Percentiles rank a stretch among this genome's conserved stretches.
phyloP scores from a whole-genome alignment of 2,888 invertebrate genomes.

The Drosophila suboccidentalis region DNA sequence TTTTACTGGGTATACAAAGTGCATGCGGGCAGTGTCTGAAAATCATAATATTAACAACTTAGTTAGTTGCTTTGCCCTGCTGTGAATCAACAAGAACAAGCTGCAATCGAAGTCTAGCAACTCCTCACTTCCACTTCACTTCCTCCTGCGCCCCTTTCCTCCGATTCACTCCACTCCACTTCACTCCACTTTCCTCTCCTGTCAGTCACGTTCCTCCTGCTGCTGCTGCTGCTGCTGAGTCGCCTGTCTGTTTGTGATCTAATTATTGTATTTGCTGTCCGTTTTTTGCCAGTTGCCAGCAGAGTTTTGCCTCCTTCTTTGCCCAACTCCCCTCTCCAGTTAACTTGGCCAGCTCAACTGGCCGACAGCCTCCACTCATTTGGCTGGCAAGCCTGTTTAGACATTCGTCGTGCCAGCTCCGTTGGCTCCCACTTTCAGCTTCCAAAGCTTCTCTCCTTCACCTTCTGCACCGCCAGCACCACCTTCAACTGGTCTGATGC shows the following conservation, averaged over 20 bases:
- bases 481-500: slow-evolving; percentile 14
- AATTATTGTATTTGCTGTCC: slow-evolving; percentile 79
- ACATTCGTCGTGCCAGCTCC: slow-evolving; percentile 55
- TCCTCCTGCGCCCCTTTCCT: slow-evolving; percentile 19
- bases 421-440: slow-evolving; percentile 33
- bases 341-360: slow-evolving; percentile 34
- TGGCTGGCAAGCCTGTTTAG: slow-evolving; percentile 70
- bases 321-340: background rate
- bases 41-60: slow-evolving; percentile 58
- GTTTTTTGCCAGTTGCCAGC: slow-evolving; percentile 57
- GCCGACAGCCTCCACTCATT: slow-evolving; percentile 59
- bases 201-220: slow-evolving; percentile 46
- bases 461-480: slow-evolving; percentile 2
- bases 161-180: background rate
- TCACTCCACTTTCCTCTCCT: slow-evolving; percentile 15
- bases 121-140: slow-evolving; percentile 46
- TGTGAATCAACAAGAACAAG: slow-evolving; percentile 38
- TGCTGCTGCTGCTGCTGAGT: slow-evolving; percentile 27
- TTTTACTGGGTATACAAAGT: slow-evolving; percentile 29
- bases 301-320: slow-evolving; percentile 51
- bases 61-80: slow-evolving; percentile 41
- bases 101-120: slow-evolving; percentile 35
- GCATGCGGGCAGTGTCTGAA: slow-evolving; percentile 16
- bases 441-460: slow-evolving; percentile 10
- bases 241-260: slow-evolving; percentile 73